A percentile compares a stretch with the other conserved stretches of the same genome.
These are phyloP conservation scores for Cenopis cana DNA, from an alignment of 2,888 invertebrate genomes.

Conservation along the genomic window DNA sequence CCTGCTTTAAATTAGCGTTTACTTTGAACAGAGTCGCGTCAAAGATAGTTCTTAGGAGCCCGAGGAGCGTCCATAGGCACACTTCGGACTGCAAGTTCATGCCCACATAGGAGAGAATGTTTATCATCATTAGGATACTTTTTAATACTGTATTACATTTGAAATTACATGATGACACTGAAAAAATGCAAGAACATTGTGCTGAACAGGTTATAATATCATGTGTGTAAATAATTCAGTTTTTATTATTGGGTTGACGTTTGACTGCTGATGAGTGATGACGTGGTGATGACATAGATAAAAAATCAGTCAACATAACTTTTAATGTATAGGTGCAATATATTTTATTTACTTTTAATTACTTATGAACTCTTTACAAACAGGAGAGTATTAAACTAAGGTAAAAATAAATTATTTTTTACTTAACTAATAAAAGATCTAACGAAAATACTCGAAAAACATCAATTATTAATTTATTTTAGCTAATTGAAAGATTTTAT, in stretches of 20 bases:
- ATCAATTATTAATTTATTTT: too few relatives aligned
- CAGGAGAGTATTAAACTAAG: too few relatives aligned
- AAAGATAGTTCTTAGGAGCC: conserved; percentile 79
- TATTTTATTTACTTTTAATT: too few relatives aligned
- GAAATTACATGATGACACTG: background rate
- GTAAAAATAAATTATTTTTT: too few relatives aligned
- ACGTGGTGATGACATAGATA: conserved; percentile 1
- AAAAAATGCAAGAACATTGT: background rate
- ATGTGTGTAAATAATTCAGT: background rate
- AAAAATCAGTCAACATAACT: background rate
- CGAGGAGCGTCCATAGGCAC: conserved; percentile 80
- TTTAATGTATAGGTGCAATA: too few relatives aligned
- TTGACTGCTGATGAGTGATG: conserved; percentile 14
- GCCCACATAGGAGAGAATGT: conserved; percentile 75
- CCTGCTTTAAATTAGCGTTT: conserved; percentile 82
- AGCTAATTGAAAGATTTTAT: too few relatives aligned
- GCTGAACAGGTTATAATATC: background rate
- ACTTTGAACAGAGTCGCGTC: conserved; percentile 84
- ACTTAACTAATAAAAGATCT: too few relatives aligned
- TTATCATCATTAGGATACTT: conserved; percentile 61
- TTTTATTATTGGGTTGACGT: conserved; percentile 15
- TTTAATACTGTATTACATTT: conserved; percentile 15
- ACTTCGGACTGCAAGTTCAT: conserved; percentile 81
- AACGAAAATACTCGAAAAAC: too few relatives aligned
- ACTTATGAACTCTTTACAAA: background rate